phyloP scores from a whole-genome alignment of 64 coral and sea anemone genomes.

The Dendronephthya gigantea region DNA sequence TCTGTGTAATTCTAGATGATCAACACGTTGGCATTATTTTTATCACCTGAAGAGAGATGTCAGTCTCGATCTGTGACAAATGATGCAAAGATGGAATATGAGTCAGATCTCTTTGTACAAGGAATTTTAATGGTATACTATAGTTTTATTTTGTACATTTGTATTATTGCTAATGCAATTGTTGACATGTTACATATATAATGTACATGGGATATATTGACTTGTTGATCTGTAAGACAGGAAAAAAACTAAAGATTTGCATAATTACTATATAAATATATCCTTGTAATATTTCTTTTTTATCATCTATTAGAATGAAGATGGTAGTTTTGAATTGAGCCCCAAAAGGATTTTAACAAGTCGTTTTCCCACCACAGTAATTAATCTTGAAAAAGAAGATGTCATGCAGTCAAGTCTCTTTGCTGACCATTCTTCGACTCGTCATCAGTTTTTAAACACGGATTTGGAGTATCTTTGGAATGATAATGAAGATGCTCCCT shows the following conservation, averaged over 20 bases:
- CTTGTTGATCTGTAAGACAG: too few relatives aligned
- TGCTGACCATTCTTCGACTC: slow-evolving; percentile 57
- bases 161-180: too few relatives aligned
- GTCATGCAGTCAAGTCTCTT: slow-evolving; percentile 73
- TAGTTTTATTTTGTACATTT: too few relatives aligned
- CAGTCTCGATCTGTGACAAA: slow-evolving; percentile 66
- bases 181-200: too few relatives aligned
- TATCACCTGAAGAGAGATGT: slow-evolving; percentile 66
- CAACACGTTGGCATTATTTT: slow-evolving; percentile 68
- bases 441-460: slow-evolving; percentile 71
- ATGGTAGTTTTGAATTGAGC: slow-evolving; percentile 41
- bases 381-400: slow-evolving; percentile 59
- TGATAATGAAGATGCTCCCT: slow-evolving; percentile 49
- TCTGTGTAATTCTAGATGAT: slow-evolving; percentile 53
- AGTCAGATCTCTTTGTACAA: slow-evolving; percentile 80
- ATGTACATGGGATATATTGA: too few relatives aligned
- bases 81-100: slow-evolving; percentile 46
- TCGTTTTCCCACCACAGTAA: slow-evolving; percentile 61
- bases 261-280: too few relatives aligned
- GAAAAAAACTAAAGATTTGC: too few relatives aligned
- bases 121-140: slow-evolving; percentile 89
- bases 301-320: slow-evolving; percentile 38
- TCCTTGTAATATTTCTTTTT: too few relatives aligned
- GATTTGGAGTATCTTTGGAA: slow-evolving; percentile 71
- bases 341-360: slow-evolving; percentile 81